These are phyloP conservation scores for Alsophila aescularia DNA, from an alignment of 2,888 invertebrate genomes.

Conservation along the genomic window DNA sequence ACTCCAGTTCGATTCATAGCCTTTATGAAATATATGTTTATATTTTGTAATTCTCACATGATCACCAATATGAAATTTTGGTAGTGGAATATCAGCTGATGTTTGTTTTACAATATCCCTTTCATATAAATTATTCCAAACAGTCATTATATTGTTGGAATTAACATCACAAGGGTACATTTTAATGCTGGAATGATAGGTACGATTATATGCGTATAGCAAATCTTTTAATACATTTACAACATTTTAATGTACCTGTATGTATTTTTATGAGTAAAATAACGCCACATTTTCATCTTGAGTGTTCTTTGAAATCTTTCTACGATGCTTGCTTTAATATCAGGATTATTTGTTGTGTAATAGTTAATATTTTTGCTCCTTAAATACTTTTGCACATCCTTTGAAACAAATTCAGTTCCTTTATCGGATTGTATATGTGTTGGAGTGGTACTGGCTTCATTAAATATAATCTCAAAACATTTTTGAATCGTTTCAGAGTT, in stretches of 20 bases:
- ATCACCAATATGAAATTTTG: slow-evolving; percentile 23
- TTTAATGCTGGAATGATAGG: slow-evolving; percentile 37
- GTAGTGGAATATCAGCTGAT: too few relatives aligned
- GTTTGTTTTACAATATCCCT: too few relatives aligned
- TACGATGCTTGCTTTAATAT: slow-evolving; percentile 40
- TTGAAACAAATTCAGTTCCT: slow-evolving; percentile 39
- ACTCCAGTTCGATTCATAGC: slow-evolving; percentile 46
- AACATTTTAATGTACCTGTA: slow-evolving; percentile 32
- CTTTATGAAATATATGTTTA: slow-evolving; percentile 43
- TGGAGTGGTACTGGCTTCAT: slow-evolving; percentile 24
- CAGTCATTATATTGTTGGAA: slow-evolving; percentile 33
- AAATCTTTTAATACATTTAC: slow-evolving; percentile 27
- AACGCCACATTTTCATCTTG: slow-evolving; percentile 42
- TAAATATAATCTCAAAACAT: slow-evolving; percentile 38
- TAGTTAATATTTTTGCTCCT: slow-evolving; percentile 23
- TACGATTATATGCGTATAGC: slow-evolving; percentile 31
- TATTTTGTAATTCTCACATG: slow-evolving; percentile 39
- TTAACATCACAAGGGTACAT: slow-evolving; percentile 41
- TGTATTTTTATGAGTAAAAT: slow-evolving; percentile 25
- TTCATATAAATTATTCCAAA: slow-evolving; percentile 26
- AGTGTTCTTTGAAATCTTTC: slow-evolving; percentile 43
- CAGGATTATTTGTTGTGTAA: slow-evolving; percentile 39
- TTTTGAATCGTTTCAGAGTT: slow-evolving; percentile 30
- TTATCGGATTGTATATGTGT: slow-evolving; percentile 35
- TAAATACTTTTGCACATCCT: slow-evolving; percentile 28